Percentiles rank a stretch among this genome's conserved stretches.
Evolutionary conservation across 1,140 invertebrate species (phyloP).

Genomic region (Andrena cerasifolii): DNA sequence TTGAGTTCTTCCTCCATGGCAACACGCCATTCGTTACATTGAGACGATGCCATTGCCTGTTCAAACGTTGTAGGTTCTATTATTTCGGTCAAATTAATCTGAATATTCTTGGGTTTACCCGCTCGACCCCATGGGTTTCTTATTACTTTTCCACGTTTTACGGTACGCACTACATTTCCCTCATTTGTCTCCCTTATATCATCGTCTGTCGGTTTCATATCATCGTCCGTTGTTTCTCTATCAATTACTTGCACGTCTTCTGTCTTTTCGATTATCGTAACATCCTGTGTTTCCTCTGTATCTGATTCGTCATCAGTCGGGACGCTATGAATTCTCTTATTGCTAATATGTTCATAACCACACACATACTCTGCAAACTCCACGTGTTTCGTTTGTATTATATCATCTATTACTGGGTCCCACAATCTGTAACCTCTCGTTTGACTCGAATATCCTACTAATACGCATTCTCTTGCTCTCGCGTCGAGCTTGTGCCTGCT

Average conservation of each 20-base stretch:
- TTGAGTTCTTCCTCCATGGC: constrained; percentile 42
- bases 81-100: constrained; percentile 16
- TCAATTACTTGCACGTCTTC: not conserved
- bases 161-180: not conserved
- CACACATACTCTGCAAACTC: constrained; percentile 13
- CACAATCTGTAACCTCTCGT: constrained; percentile 24
- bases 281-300: not conserved
- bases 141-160: constrained; percentile 4
- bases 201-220: too few relatives aligned
- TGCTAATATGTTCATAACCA: constrained; percentile 14
- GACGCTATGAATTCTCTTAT: constrained; percentile 1
- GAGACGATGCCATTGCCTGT: constrained; percentile 1
- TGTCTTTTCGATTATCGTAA: not conserved
- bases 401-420: not conserved
- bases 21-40: constrained; percentile 11
- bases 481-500: not conserved
- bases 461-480: constrained; percentile 24
- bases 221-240: not conserved
- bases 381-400: constrained; percentile 36
- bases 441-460: constrained; percentile 26
- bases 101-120: constrained; percentile 25
- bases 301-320: not conserved
- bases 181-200: too few relatives aligned
- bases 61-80: constrained; percentile 17
- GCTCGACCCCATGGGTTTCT: constrained; percentile 10